Percentiles rank a stretch among this genome's conserved stretches.
phyloP scores from a whole-genome alignment of 2,888 invertebrate species.

The Tortrix viridana region DNA sequence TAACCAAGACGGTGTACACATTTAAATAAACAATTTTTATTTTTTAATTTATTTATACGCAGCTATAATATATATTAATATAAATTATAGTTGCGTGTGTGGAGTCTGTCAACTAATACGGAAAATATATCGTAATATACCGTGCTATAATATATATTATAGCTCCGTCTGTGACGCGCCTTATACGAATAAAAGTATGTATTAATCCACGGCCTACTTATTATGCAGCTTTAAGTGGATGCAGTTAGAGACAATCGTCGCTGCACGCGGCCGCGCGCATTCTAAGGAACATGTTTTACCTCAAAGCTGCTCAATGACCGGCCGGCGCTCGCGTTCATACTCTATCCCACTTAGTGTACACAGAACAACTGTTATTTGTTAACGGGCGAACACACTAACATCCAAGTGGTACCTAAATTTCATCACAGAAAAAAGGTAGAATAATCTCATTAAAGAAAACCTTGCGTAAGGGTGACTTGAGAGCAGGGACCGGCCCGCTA shows the following conservation, averaged over 20 bases:
- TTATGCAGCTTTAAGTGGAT: conserved; percentile 37
- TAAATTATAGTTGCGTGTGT: no score
- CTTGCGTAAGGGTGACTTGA: no score
- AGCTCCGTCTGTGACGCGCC: no score
- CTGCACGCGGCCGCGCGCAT: conserved; percentile 55
- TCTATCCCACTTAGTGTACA: conserved; percentile 33
- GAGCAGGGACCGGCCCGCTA: no score
- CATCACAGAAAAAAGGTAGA: conserved; percentile 12
- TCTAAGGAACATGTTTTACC: conserved; percentile 73
- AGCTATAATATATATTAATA: no score
- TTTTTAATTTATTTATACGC: no score
- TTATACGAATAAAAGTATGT: conserved; percentile 7
- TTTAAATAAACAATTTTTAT: no score
- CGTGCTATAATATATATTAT: no score
- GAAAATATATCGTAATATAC: no score
- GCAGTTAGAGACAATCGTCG: conserved; percentile 34
- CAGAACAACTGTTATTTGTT: conserved; percentile 31
- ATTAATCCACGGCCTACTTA: conserved; percentile 32
- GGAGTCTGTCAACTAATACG: no score
- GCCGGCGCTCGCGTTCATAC: conserved; percentile 41
- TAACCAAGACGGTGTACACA: no score
- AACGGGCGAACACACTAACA: conserved; percentile 15
- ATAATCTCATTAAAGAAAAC: no score
- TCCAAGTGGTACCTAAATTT: conserved; percentile 17
- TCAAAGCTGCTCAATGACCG: conserved; percentile 56